Base-by-base conservation (phyloP, 2,797 vertebrate species). In the Hipposideros larvatus region DNA sequence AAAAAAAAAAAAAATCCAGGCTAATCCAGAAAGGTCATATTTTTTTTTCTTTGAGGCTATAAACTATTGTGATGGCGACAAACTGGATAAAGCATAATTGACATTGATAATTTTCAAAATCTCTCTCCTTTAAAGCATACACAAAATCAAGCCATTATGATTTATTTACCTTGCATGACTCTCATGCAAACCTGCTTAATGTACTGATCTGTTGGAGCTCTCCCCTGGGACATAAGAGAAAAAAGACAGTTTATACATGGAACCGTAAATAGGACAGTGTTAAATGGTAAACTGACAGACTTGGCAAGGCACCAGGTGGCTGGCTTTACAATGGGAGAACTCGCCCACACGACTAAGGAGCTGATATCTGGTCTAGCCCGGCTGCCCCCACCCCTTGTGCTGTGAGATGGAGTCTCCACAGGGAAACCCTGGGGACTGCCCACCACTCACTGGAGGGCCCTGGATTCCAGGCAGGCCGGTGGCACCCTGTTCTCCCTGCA, bases 131-230 rank as follows among this genome's bases (percentile, higher is more conserved):
- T 83, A 84, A 95, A 98, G 22, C 37, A 94, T 0, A 87, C 48
- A n/a, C 89, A 96, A 66, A 31, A 43, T 70, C 15, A 90, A 94
- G 87, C 7, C 22, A 48, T 1, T 85, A 84, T 51, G 90, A 68
- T 63, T 95, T 97, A 98, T 98, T 99, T 99, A 99, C 99, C 99
- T 99, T 99, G 99, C 98, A 99, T 99, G 97, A 99, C 99, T 98
- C 99, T 99, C 99, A 99, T 99, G 99, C 99, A 99, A 89, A 99
- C 99, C 98, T 99, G 99, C 97, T 99, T 99, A 97, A 99, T 99
- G 97, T 99, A 99, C 96, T 99, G 99, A 99, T 99, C 99, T 0
- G 99, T 99, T 4, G 99, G 99, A 96, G 99, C 99, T 99, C 99
- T 99, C 74, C 99, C 99, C 99, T 99, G 98, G 37, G 51, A 96